phyloP scores from a whole-genome alignment of 2,113 vertebrate genomes.

The Bufo gargarizans region DNA sequence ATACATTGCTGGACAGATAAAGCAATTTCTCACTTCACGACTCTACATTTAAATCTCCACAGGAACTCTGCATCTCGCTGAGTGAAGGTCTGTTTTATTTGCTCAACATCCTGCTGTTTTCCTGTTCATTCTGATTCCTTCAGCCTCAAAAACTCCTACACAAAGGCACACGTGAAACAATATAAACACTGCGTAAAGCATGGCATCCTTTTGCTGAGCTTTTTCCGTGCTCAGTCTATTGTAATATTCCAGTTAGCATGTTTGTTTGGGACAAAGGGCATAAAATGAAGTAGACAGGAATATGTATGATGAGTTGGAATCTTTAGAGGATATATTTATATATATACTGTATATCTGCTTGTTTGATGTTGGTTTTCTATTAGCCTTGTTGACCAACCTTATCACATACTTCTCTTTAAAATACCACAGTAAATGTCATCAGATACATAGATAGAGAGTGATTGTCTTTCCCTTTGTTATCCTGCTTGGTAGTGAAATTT shows the following conservation, averaged over 20 bases:
- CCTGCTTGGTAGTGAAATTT: neutral
- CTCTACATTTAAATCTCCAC: conserved; percentile 40
- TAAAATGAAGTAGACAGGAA: neutral
- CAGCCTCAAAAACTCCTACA: conserved; percentile 3
- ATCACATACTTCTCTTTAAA: conserved; percentile 4
- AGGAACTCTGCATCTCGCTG: conserved; percentile 8
- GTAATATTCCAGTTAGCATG: neutral
- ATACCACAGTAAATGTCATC: conserved; percentile 18
- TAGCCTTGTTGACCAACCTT: neutral
- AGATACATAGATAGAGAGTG: neutral
- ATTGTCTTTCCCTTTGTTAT: neutral
- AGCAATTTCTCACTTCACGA: conserved; percentile 32
- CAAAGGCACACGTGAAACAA: conserved; percentile 19
- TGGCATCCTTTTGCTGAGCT: conserved; percentile 13
- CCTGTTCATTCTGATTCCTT: conserved; percentile 19
- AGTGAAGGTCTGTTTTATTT: conserved; percentile 39
- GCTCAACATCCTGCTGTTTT: neutral
- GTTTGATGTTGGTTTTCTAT: conserved; percentile 4
- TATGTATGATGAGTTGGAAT: neutral
- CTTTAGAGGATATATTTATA: neutral
- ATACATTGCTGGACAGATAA: conserved; percentile 42
- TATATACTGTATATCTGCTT: neutral
- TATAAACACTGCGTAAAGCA: conserved; percentile 22
- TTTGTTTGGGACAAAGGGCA: neutral
- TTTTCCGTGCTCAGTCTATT: neutral